Percentiles rank a stretch among this genome's conserved stretches.
Conservation (phyloP, 2,797 vertebrate species). For the Gymnoscopelus microlampas region DNA sequence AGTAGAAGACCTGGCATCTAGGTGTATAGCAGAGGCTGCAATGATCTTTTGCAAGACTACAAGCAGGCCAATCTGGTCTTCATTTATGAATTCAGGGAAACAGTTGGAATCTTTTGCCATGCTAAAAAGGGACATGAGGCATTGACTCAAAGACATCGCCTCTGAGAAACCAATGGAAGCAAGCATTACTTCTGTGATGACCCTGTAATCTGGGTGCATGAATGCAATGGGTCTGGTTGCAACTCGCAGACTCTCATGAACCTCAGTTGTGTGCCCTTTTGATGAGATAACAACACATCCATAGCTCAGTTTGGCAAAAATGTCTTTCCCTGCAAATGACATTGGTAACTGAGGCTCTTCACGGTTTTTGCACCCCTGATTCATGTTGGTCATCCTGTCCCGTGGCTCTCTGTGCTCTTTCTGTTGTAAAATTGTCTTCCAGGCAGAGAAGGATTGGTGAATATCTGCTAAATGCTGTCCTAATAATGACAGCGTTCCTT, state of each 20-base stretch:
- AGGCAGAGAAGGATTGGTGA: conserved; percentile 65
- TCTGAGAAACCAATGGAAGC: conserved; percentile 82
- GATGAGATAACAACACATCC: conserved; percentile 83
- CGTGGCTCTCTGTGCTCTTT: conserved; percentile 10
- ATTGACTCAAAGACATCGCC: conserved; percentile 74
- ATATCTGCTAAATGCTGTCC: conserved; percentile 82
- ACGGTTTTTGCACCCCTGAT: neutral
- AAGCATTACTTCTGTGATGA: conserved; percentile 83
- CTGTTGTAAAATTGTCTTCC: conserved; percentile 42
- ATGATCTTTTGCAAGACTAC: conserved; percentile 79
- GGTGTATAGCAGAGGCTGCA: conserved; percentile 61
- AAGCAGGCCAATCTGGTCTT: conserved; percentile 64
- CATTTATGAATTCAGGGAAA: conserved; percentile 63
- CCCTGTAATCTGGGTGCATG: conserved; percentile 75
- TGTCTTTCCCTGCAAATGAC: conserved; percentile 71
- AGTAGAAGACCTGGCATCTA: conserved; percentile 35
- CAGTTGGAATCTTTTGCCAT: conserved; percentile 77
- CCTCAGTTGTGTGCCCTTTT: conserved; percentile 28
- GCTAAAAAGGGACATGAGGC: conserved; percentile 78
- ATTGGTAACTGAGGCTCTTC: conserved; percentile 47
- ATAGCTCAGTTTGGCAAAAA: conserved; percentile 74
- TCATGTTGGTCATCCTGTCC: neutral
- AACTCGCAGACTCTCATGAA: conserved; percentile 79
- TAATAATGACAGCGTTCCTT: conserved; percentile 74
- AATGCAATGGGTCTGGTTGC: conserved; percentile 83